Evolutionary conservation across 2,113 vertebrate genomes (phyloP).

Genomic region (Paramisgurnus dabryanus): DNA sequence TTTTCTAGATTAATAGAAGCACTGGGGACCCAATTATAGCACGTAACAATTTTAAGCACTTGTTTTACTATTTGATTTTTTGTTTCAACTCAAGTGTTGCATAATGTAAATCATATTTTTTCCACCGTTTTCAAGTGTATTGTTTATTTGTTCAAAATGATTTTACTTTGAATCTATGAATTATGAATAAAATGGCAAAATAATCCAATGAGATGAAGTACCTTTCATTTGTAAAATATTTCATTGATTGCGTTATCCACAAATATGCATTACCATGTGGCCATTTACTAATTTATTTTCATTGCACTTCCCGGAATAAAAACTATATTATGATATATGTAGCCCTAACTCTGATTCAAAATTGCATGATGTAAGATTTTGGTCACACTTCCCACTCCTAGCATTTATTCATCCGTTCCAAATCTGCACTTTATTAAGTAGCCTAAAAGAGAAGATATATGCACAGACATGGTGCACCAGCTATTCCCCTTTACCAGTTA

Average conservation of each 20-base stretch:
- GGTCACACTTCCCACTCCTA: neutral
- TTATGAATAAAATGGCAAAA: neutral
- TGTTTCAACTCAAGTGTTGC: too few relatives aligned
- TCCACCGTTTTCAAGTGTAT: too few relatives aligned
- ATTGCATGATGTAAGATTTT: constrained; percentile 1
- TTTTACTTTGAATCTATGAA: neutral
- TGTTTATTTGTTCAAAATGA: neutral
- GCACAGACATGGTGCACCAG: constrained; percentile 64
- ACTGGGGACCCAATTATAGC: too few relatives aligned
- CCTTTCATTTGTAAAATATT: neutral
- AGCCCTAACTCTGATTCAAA: neutral
- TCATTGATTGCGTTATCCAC: neutral
- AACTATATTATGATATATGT: neutral
- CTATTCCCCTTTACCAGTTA: constrained; percentile 49
- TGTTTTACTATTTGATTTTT: too few relatives aligned
- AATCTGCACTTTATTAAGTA: constrained; percentile 1
- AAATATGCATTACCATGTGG: too few relatives aligned
- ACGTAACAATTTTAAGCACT: too few relatives aligned
- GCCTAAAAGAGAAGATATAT: constrained; percentile 21
- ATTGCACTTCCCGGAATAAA: neutral
- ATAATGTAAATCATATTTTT: too few relatives aligned
- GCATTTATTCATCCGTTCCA: neutral
- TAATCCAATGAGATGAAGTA: neutral
- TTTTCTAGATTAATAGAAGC: too few relatives aligned
- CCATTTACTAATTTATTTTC: neutral